phyloP scores from a whole-genome alignment of 2,797 vertebrate genomes.

The Pachyuromys duprasi region DNA sequence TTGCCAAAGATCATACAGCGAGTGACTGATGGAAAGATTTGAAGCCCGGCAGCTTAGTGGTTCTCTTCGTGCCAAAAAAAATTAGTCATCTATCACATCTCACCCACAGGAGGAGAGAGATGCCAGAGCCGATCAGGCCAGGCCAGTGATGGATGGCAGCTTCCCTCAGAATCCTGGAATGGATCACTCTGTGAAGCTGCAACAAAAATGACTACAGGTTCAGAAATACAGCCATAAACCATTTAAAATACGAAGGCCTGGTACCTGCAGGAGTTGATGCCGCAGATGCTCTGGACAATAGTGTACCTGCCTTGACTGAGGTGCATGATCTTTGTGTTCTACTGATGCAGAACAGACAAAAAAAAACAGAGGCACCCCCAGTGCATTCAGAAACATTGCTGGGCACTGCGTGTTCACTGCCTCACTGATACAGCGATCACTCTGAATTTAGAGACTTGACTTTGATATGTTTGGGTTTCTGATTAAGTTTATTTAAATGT shows the following conservation, averaged over 20 bases:
- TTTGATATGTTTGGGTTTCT: neutral
- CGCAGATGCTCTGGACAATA: neutral
- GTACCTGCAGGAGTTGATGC: neutral
- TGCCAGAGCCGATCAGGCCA: neutral
- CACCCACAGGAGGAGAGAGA: neutral
- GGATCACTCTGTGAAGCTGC: neutral
- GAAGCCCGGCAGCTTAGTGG: neutral
- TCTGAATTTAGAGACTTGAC: neutral
- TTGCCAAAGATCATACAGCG: neutral
- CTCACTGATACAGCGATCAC: too few relatives aligned
- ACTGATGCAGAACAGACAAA: neutral
- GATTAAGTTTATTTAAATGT: neutral
- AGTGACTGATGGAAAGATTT: neutral
- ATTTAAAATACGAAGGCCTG: neutral
- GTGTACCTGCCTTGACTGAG: neutral
- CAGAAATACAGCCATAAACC: neutral
- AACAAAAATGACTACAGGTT: conserved; percentile 16
- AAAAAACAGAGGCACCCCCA: neutral
- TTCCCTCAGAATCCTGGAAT: neutral
- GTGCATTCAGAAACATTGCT: neutral
- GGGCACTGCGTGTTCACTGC: neutral
- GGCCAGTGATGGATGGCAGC: neutral
- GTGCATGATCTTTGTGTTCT: neutral
- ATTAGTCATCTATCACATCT: neutral
- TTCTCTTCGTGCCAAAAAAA: conserved; percentile 10